phyloP scores from a whole-genome alignment of 2,113 vertebrate species.

The Oreochromis niloticus region DNA sequence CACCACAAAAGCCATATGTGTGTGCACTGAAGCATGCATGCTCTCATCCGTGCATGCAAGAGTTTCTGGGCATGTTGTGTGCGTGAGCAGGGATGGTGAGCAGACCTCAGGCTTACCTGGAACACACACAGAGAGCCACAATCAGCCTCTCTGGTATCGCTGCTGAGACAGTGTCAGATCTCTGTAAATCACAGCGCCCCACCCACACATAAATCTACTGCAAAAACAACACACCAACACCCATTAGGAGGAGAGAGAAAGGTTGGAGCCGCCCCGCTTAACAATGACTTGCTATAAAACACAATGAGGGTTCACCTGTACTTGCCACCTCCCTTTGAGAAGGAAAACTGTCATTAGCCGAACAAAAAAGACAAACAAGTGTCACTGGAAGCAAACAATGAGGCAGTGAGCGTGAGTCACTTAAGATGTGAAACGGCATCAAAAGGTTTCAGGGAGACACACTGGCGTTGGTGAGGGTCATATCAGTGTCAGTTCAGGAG shows the following conservation, averaged over 20 bases:
- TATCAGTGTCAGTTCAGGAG: conserved; percentile 63
- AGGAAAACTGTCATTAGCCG: conserved; percentile 29
- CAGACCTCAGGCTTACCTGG: conserved; percentile 89
- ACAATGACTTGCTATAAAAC: conserved; percentile 74
- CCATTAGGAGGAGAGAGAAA: conserved; percentile 68
- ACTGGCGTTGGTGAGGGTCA: conserved; percentile 55
- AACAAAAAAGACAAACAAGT: conserved; percentile 55
- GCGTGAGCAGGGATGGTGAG: conserved; percentile 71
- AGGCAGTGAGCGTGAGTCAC: conserved; percentile 29
- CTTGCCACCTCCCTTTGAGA: conserved; percentile 18
- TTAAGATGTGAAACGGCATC: conserved; percentile 30
- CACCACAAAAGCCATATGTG: neutral
- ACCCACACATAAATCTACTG: conserved; percentile 64
- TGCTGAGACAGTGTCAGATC: conserved; percentile 63
- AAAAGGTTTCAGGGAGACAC: conserved; percentile 50
- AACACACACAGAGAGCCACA: conserved; percentile 72
- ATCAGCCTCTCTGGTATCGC: conserved; percentile 55
- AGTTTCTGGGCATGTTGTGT: neutral
- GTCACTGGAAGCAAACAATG: conserved; percentile 48
- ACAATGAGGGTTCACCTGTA: conserved; percentile 62
- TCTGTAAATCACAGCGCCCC: conserved; percentile 62
- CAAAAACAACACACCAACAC: conserved; percentile 70
- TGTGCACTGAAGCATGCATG: neutral
- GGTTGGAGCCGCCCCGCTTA: conserved; percentile 62
- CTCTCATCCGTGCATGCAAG: neutral